phyloP scores from a whole-genome alignment of 2,113 vertebrate genomes.

The Martes martes region DNA sequence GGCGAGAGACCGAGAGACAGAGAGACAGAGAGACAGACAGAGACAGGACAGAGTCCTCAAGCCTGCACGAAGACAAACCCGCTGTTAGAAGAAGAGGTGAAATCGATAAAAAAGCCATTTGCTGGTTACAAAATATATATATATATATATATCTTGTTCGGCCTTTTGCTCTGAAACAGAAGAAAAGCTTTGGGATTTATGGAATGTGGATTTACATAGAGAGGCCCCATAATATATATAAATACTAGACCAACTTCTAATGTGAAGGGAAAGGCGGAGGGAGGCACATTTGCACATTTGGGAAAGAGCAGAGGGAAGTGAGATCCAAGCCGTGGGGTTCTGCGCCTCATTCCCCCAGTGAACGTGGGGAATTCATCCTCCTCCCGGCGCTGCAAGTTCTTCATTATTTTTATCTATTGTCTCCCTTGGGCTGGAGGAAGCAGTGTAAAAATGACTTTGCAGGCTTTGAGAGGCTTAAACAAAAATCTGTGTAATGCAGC shows the following conservation, averaged over 20 bases:
- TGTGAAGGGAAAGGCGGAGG: background rate
- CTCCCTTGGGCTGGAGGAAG: background rate
- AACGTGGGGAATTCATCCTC: background rate
- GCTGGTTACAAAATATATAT: background rate
- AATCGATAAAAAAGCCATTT: constrained; percentile 55
- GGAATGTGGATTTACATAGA: constrained; percentile 60
- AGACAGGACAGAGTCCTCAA: background rate
- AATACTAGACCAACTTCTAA: background rate
- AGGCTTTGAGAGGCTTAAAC: background rate
- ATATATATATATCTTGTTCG: background rate
- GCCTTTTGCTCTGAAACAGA: constrained; percentile 32
- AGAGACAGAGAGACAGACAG: background rate
- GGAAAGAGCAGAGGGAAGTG: background rate
- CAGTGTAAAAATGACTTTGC: background rate
- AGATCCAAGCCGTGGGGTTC: background rate
- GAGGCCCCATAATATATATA: constrained; percentile 30
- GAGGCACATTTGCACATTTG: background rate
- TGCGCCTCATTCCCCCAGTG: background rate
- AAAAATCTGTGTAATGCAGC: background rate
- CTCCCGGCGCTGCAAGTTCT: background rate
- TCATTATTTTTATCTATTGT: background rate
- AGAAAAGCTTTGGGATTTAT: constrained; percentile 49
- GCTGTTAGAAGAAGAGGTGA: background rate
- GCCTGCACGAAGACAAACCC: background rate
- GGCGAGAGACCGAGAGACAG: background rate